phyloP scores from a whole-genome alignment of 1,140 invertebrate genomes.

The Tribolium madens region DNA sequence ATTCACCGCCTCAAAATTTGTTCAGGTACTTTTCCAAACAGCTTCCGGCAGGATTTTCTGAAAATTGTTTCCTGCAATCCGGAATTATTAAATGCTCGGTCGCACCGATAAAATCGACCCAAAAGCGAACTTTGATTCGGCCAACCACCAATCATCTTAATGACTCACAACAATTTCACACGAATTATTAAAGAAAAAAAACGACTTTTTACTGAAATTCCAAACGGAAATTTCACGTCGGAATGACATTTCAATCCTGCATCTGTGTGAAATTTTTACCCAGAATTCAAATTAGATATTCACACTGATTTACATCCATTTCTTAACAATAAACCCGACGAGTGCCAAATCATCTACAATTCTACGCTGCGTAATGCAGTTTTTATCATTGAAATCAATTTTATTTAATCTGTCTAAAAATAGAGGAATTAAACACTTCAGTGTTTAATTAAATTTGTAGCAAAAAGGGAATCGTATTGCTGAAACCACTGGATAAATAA shows the following conservation, averaged over 20 bases:
- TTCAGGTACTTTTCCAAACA: conserved; percentile 3
- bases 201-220: too few relatives aligned
- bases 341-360: neutral
- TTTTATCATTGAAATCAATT: neutral
- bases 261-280: neutral
- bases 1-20: conserved; percentile 2
- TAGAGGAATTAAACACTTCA: neutral
- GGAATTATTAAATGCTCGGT: conserved; percentile 29
- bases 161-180: conserved; percentile 1
- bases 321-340: neutral
- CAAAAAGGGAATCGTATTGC: neutral
- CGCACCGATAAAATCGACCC: conserved; percentile 31
- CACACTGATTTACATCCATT: neutral
- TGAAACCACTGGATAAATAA: neutral
- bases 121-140: conserved; percentile 18
- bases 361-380: neutral
- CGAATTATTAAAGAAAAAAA: neutral
- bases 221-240: neutral
- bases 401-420: neutral
- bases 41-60: conserved; percentile 31
- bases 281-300: too few relatives aligned
- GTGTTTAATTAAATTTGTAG: neutral
- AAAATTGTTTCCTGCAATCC: conserved; percentile 34
- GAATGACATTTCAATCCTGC: neutral
- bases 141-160: conserved; percentile 25